Evolutionary conservation across 2,113 vertebrate species (phyloP), one percentile per base, ranked within the genome.

Genomic region (Austrofundulus limnaeus): DNA sequence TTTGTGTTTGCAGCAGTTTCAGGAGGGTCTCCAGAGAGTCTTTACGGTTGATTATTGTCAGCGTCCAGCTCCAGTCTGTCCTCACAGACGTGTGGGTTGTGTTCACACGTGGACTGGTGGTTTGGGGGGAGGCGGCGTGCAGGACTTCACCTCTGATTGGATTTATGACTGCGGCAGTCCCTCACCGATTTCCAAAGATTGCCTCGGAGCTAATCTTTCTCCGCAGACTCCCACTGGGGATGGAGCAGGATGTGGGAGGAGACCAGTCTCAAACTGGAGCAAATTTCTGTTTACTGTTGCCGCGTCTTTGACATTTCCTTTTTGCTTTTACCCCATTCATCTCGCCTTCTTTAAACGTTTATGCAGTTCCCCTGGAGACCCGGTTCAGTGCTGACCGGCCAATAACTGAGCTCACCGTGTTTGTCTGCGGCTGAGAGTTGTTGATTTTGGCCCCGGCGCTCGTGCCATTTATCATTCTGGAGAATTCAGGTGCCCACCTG

Each of bases 81-180:
- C 67, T n/a, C n/a, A n/a, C n/a, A n/a, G n/a, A n/a, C n/a, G n/a
- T n/a, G n/a, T n/a, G n/a, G n/a, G n/a, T n/a, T n/a, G n/a, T n/a
- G 68, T 62, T 48, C 72, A 48, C 61, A 67, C 17, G 80, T 51
- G 61, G 47, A 58, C 39, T 63, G 51, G 31, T 15, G 54, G 55
- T 77, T 41, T 53, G 39, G n/a, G n/a, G n/a, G n/a, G n/a, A n/a
- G n/a, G n/a, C n/a, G n/a, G n/a, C 59, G 45, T 46, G 72, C 49
- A 17, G 70, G 25, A 60, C 66, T 65, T 60, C 77, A 54, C 77
- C 60, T 20, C 80, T 77, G 82, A 81, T 85, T 86, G 82, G 82
- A 88, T 90, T 87, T 83, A 83, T 80, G 82, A 82, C 83, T 82
- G 80, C 72, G 31, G 72, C 74, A 64, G 80, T 75, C 80, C 70